These are phyloP conservation scores for Tiaroga cobitis DNA, from an alignment of 2,797 vertebrate genomes.

Conservation along the genomic window DNA sequence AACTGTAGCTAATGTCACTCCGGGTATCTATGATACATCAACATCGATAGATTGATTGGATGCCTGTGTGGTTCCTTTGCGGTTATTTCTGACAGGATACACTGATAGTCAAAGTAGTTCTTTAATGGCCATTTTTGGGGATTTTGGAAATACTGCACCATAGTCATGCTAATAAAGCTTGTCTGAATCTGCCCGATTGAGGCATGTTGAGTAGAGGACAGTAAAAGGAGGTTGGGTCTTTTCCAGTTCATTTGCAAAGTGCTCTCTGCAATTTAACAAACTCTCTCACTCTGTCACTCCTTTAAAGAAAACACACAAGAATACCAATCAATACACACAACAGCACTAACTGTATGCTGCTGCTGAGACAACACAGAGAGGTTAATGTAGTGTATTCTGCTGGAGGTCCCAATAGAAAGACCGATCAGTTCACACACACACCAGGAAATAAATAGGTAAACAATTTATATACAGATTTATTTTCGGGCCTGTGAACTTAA, in stretches of 20 bases:
- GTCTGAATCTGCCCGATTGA: background rate
- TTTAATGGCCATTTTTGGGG: background rate
- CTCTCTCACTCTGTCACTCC: background rate
- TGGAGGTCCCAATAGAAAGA: background rate
- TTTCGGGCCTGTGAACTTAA: background rate
- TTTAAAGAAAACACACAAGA: background rate
- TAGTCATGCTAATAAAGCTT: too few species aligned
- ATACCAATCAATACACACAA: background rate
- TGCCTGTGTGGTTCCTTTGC: background rate
- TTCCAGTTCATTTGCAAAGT: constrained; percentile 48
- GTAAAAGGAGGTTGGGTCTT: constrained; percentile 20
- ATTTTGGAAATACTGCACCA: background rate
- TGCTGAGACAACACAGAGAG: background rate
- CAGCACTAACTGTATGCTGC: too few species aligned
- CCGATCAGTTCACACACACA: background rate
- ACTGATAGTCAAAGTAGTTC: background rate
- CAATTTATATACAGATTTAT: background rate
- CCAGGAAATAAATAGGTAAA: background rate
- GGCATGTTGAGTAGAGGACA: background rate
- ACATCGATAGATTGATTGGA: background rate
- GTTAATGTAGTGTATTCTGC: background rate
- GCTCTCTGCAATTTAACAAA: constrained; percentile 10
- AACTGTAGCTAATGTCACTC: background rate
- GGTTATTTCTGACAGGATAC: background rate
- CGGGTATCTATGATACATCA: background rate